phyloP scores from a whole-genome alignment of 37 sponge, comb jelly and placozoan genomes.

The Hormiphora californensis region DNA sequence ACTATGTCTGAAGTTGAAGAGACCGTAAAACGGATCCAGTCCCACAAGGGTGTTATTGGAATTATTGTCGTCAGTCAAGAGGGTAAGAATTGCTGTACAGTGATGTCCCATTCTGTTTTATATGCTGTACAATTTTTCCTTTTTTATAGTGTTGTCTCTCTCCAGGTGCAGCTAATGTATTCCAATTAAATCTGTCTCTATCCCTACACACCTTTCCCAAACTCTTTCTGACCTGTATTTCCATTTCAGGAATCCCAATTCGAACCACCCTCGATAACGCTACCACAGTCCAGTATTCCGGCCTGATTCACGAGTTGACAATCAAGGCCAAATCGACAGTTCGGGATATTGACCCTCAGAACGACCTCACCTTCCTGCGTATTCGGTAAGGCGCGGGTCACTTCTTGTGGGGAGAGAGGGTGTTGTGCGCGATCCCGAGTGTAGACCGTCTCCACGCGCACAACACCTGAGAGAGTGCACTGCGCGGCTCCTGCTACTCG shows the following conservation, averaged over 20 bases:
- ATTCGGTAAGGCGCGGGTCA: no score
- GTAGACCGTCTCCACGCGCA: no score
- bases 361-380: constrained; percentile 54
- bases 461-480: no score
- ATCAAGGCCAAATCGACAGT: constrained; percentile 44
- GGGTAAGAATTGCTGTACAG: constrained; percentile 17
- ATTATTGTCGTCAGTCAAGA: constrained; percentile 55
- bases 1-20: constrained; percentile 53
- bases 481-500: not conserved
- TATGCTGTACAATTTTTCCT: not conserved
- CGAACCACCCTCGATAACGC: constrained; percentile 49
- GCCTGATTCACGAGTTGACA: constrained; percentile 51
- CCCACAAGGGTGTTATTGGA: constrained; percentile 40
- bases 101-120: no score
- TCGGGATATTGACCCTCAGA: constrained; percentile 55
- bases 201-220: not conserved
- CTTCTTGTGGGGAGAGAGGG: no score
- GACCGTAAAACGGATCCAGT: constrained; percentile 26
- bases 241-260: constrained; percentile 52
- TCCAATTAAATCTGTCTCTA: not conserved
- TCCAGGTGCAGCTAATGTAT: not conserved
- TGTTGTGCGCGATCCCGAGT: no score
- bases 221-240: no score
- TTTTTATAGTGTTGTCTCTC: not conserved
- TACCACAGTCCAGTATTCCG: constrained; percentile 54